Conservation (phyloP, 2,888 invertebrate genomes). For the Machimus atricapillus region DNA sequence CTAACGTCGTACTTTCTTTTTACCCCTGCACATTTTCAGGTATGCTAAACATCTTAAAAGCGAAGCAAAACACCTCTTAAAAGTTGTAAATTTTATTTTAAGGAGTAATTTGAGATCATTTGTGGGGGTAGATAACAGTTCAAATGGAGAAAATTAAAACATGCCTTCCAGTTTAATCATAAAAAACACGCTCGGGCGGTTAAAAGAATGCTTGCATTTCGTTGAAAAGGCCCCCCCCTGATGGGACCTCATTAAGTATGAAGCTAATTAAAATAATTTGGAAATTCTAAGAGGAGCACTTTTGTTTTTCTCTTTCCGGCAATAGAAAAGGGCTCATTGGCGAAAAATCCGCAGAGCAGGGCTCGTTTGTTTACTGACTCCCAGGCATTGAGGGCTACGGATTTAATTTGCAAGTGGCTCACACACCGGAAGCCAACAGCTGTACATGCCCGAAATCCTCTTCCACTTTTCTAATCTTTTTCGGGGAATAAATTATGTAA, state of each 20-base stretch:
- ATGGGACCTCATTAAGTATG: neutral
- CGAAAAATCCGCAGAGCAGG: neutral
- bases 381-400: neutral
- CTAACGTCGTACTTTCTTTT: neutral
- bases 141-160: neutral
- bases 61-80: neutral
- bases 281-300: neutral
- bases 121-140: neutral
- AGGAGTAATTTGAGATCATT: neutral
- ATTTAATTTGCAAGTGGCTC: conserved; percentile 13
- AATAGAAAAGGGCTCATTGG: conserved; percentile 8
- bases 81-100: neutral
- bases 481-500: conserved; percentile 28
- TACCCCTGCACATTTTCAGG: neutral
- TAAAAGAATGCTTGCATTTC: neutral
- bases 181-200: neutral
- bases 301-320: neutral
- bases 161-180: neutral
- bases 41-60: neutral
- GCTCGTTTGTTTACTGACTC: neutral
- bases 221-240: neutral
- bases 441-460: neutral
- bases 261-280: conserved; percentile 1
- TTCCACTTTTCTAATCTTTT: conserved; percentile 33
- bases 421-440: neutral